These are phyloP conservation scores for Tromatobia lineatoria DNA, from an alignment of 2,888 invertebrate species.

Conservation along the genomic window DNA sequence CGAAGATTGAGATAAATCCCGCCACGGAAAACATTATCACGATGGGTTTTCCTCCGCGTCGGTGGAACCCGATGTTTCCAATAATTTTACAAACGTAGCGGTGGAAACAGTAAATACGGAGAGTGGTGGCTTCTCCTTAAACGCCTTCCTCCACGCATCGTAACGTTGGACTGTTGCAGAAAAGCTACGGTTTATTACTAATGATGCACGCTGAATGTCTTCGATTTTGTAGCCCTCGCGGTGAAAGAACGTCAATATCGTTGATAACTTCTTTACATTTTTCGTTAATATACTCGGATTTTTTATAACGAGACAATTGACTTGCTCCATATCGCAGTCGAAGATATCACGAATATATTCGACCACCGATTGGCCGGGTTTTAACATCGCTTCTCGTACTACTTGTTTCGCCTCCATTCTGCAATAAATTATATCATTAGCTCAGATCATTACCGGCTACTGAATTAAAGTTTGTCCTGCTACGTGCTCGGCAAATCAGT, in stretches of 20 bases:
- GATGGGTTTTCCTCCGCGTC: background rate
- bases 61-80: background rate
- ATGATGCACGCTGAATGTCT: slow-evolving; percentile 32
- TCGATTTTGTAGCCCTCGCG: slow-evolving; percentile 56
- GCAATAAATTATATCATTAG: background rate
- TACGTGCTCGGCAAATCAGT: too few relatives aligned
- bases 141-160: background rate
- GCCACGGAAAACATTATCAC: slow-evolving; percentile 1
- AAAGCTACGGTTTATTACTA: slow-evolving; percentile 7
- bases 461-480: background rate
- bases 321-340: slow-evolving; percentile 32
- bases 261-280: background rate
- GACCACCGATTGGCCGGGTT: background rate
- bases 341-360: slow-evolving; percentile 44
- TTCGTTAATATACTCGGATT: background rate
- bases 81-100: background rate
- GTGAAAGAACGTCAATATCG: background rate
- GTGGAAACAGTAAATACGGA: background rate
- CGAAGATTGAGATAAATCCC: slow-evolving; percentile 11
- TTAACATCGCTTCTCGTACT: background rate
- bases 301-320: background rate
- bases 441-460: background rate
- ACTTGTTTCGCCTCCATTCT: slow-evolving; percentile 60
- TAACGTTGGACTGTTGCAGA: slow-evolving; percentile 4
- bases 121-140: background rate